These are phyloP conservation scores for Pentalonia nigronervosa DNA, from an alignment of 1,140 invertebrate genomes.

Conservation along the genomic window DNA sequence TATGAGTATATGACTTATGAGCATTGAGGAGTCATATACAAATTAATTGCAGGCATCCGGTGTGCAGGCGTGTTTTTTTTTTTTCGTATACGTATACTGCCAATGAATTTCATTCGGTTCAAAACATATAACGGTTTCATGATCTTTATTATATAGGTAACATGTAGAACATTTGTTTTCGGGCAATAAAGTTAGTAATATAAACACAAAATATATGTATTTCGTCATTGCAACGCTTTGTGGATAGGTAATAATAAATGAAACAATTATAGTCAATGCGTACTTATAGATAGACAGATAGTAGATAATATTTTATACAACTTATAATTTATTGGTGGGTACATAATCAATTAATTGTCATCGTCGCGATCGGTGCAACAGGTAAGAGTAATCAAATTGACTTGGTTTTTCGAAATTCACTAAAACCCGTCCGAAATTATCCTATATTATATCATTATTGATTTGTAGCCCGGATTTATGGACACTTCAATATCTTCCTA, in stretches of 20 bases:
- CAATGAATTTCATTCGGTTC: neutral
- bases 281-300: neutral
- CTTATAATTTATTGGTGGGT: neutral
- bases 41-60: neutral
- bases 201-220: neutral
- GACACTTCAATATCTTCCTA: neutral
- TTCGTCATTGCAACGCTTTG: neutral
- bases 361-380: too few relatives aligned
- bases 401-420: neutral
- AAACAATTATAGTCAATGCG: neutral
- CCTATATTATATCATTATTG: too few relatives aligned
- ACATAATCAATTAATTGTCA: neutral
- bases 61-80: neutral
- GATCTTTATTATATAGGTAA: neutral
- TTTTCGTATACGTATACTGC: too few relatives aligned
- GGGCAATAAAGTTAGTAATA: neutral
- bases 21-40: neutral
- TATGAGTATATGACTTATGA: neutral
- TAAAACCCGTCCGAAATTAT: neutral
- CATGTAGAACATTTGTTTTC: neutral
- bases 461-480: neutral
- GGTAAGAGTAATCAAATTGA: neutral
- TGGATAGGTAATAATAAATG: neutral
- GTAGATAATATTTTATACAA: neutral
- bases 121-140: neutral